Evolutionary conservation across 2,888 invertebrate species (phyloP).

Genomic region (Diplazon laetatorius): DNA sequence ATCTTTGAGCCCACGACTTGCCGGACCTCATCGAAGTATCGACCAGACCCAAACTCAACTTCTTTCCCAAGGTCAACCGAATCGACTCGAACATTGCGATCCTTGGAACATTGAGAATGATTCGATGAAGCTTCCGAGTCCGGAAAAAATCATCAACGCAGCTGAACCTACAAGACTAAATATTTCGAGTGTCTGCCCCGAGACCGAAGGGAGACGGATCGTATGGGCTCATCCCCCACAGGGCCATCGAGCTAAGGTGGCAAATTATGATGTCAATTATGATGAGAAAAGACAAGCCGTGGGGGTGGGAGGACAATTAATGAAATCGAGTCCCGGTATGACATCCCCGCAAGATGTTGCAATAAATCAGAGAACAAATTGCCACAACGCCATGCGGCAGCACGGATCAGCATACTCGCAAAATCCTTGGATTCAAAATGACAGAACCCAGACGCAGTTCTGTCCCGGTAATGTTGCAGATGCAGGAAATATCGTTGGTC

Average conservation of each 20-base stretch:
- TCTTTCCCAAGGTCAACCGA: background rate
- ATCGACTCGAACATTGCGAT: constrained; percentile 5
- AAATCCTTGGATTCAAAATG: constrained; percentile 14
- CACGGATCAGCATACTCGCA: constrained; percentile 4
- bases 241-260: constrained; percentile 8
- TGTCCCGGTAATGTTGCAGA: background rate
- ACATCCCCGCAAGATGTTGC: constrained; percentile 69
- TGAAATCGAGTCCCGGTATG: constrained; percentile 59
- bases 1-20: background rate
- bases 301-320: background rate
- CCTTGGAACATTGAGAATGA: constrained; percentile 37
- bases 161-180: constrained; percentile 9
- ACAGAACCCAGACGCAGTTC: background rate
- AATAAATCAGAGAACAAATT: constrained; percentile 55
- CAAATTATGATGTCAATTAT: constrained; percentile 36
- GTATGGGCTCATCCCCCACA: constrained; percentile 3
- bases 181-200: background rate
- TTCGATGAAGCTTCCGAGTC: background rate
- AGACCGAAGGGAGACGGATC: background rate
- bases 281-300: constrained; percentile 27
- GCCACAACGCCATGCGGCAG: constrained; percentile 24
- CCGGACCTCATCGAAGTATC: background rate
- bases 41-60: constrained; percentile 5
- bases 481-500: background rate
- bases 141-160: background rate